A percentile compares a stretch with the other conserved stretches of the same genome.
Conservation (phyloP, 92 coral and sea anemone species). For the Bergia sp. region DNA sequence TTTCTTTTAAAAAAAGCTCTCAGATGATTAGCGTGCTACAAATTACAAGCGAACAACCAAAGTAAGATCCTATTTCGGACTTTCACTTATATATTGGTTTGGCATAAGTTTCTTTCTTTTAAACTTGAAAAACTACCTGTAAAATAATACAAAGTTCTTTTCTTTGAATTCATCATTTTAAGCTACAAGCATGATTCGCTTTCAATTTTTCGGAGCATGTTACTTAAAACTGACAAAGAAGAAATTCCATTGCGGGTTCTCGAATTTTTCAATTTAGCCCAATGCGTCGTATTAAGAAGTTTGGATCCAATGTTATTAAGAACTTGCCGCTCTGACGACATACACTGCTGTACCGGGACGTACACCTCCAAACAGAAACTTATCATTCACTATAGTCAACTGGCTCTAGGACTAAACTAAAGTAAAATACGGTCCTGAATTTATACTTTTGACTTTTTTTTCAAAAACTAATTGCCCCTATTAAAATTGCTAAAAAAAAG, state of each 20-base stretch:
- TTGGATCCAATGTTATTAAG: not conserved
- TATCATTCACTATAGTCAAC: constrained; percentile 7
- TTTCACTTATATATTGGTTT: not conserved
- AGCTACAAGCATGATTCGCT: not conserved
- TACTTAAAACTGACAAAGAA: constrained; percentile 6
- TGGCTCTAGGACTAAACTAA: not conserved
- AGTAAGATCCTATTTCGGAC: no score
- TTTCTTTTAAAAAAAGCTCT: no score
- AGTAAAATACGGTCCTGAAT: not conserved
- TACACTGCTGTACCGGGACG: not conserved
- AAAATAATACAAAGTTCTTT: not conserved
- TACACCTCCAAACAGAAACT: not conserved
- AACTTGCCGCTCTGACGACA: not conserved
- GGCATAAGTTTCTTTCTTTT: not conserved
- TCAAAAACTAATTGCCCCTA: not conserved
- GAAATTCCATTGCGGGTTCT: not conserved
- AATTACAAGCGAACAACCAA: no score
- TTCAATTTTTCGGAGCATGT: not conserved
- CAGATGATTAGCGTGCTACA: no score
- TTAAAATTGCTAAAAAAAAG: not conserved
- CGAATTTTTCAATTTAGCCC: not conserved
- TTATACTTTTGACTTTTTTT: not conserved
- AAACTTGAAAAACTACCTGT: not conserved
- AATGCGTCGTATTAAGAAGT: not conserved
- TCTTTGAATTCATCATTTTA: not conserved